Evolutionary conservation across 2,888 invertebrate genomes (phyloP).

Genomic region (Ceraclea dissimilis): DNA sequence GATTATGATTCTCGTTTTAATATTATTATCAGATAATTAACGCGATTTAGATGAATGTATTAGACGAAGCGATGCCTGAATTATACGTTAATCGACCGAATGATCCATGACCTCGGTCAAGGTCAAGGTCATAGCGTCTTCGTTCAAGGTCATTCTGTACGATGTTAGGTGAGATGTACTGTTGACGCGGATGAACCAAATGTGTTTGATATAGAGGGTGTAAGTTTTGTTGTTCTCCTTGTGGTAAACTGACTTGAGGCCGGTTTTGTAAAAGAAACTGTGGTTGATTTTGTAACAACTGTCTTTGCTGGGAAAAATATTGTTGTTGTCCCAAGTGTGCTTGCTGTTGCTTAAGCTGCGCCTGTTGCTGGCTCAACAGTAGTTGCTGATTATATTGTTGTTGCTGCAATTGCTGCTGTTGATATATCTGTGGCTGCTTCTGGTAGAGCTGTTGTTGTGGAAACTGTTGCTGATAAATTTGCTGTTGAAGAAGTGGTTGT

Average conservation of each 20-base stretch:
- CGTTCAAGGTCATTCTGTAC: conserved; percentile 28
- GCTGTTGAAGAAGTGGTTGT: conserved; percentile 26
- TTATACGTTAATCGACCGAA: conserved; percentile 31
- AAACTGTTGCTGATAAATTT: conserved; percentile 27
- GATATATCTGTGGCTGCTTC: conserved; percentile 25
- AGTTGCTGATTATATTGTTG: conserved; percentile 26
- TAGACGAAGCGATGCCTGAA: conserved; percentile 17
- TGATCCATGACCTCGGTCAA: conserved; percentile 27
- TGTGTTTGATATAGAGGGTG: conserved; percentile 20
- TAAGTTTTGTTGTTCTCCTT: conserved; percentile 14
- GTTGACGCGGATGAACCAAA: conserved; percentile 19
- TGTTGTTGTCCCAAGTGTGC: background rate
- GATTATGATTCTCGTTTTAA: no score
- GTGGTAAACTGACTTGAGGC: conserved; percentile 22
- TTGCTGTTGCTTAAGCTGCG: conserved; percentile 29
- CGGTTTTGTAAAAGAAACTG: conserved; percentile 32
- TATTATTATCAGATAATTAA: no score
- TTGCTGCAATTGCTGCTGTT: conserved; percentile 27
- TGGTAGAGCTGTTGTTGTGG: conserved; percentile 27
- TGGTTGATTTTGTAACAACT: conserved; percentile 28
- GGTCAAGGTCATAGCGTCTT: conserved; percentile 42
- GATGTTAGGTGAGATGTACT: conserved; percentile 6
- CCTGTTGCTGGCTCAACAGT: conserved; percentile 27
- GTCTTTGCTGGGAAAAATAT: conserved; percentile 27
- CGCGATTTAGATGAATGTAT: conserved; percentile 18